Conservation (phyloP, 2,113 vertebrate species). For the Hipposideros armiger region DNA sequence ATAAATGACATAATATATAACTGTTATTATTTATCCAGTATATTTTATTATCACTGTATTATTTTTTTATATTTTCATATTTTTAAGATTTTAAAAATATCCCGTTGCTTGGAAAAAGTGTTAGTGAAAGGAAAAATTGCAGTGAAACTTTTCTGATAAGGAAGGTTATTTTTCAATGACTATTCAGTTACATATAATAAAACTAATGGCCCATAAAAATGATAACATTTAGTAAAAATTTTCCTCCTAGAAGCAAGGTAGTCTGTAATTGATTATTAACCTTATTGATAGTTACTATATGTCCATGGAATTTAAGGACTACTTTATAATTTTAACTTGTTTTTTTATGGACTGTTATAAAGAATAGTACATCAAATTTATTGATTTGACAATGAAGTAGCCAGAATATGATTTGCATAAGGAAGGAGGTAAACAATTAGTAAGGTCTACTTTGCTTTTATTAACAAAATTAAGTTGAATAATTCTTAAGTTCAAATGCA, state of each 20-base stretch:
- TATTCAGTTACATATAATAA: background rate
- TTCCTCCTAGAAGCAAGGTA: background rate
- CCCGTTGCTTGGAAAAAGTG: background rate
- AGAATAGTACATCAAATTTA: background rate
- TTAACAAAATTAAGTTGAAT: conserved; percentile 16
- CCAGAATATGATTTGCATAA: background rate
- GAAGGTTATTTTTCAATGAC: background rate
- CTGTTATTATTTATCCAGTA: background rate
- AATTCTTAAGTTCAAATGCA: conserved; percentile 18
- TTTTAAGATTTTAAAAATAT: conserved; percentile 28
- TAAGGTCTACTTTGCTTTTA: background rate
- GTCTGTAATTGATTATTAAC: background rate
- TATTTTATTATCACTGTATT: background rate
- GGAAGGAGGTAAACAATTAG: background rate
- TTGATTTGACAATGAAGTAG: background rate
- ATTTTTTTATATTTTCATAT: conserved; percentile 13
- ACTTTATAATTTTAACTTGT: background rate
- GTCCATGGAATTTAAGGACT: background rate
- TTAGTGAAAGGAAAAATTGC: background rate
- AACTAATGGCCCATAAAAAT: background rate
- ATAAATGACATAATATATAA: background rate
- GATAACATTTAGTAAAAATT: background rate
- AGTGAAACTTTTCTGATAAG: background rate
- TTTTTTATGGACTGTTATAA: background rate
- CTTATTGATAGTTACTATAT: background rate